phyloP scores from a whole-genome alignment of 2,797 vertebrate species.

The Phalanger gymnotis region DNA sequence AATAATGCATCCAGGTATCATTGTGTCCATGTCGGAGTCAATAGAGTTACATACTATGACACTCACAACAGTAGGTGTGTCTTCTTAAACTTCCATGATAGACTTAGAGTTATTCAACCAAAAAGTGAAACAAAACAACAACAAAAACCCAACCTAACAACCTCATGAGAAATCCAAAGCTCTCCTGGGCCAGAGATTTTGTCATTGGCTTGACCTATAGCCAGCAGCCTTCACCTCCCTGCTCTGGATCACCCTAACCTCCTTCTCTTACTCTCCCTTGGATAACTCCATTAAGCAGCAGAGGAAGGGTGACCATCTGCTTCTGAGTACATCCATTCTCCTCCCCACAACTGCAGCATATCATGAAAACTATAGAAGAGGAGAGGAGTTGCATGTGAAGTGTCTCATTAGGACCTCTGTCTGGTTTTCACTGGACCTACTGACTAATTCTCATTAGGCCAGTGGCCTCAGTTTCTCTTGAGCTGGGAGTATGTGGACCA shows the following conservation, averaged over 20 bases:
- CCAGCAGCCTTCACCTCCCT: slow-evolving; percentile 25
- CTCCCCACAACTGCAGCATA: slow-evolving; percentile 72
- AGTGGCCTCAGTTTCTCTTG: slow-evolving; percentile 75
- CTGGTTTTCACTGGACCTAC: slow-evolving; percentile 78
- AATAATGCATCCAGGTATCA: neutral
- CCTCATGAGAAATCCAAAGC: neutral
- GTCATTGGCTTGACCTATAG: slow-evolving; percentile 1
- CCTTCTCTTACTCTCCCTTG: slow-evolving; percentile 62
- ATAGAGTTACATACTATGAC: neutral
- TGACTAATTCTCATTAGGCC: slow-evolving; percentile 79
- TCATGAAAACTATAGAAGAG: slow-evolving; percentile 76
- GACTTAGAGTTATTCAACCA: slow-evolving; percentile 12
- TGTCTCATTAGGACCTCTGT: slow-evolving; percentile 78
- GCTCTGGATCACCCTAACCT: slow-evolving; percentile 38
- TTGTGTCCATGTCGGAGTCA: neutral
- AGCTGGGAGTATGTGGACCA: slow-evolving; percentile 70
- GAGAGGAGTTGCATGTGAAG: slow-evolving; percentile 73
- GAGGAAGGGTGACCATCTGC: slow-evolving; percentile 57
- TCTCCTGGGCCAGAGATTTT: neutral
- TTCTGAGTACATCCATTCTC: slow-evolving; percentile 65
- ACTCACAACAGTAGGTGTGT: neutral
- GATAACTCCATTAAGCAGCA: slow-evolving; percentile 66
- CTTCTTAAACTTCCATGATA: slow-evolving; percentile 17
- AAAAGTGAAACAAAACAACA: slow-evolving; percentile 17
- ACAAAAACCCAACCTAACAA: neutral